Conservation (phyloP, 2,113 vertebrate genomes). For the Cercopithecus mona region DNA sequence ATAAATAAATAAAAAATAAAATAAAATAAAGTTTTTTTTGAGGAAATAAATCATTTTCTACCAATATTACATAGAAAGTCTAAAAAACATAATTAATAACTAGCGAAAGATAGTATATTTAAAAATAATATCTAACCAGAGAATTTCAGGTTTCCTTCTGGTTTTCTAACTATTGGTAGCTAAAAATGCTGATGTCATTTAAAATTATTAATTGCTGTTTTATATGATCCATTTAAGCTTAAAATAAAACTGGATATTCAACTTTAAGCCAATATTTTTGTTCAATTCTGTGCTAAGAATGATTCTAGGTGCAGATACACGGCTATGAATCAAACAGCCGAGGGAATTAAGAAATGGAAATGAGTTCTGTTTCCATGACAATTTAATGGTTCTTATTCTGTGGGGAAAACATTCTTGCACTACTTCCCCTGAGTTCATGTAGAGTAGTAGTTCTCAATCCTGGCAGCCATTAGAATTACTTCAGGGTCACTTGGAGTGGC, state of each 20-base stretch:
- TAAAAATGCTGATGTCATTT: conserved; percentile 49
- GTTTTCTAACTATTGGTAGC: background rate
- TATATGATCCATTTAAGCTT: conserved; percentile 15
- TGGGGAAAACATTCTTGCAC: conserved; percentile 91
- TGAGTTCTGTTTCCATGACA: background rate
- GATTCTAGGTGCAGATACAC: background rate
- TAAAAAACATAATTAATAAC: background rate
- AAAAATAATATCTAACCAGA: background rate
- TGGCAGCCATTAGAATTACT: background rate
- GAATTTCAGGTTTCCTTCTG: conserved; percentile 5
- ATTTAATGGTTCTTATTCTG: conserved; percentile 40
- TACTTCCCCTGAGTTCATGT: conserved; percentile 87
- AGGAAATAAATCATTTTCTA: conserved; percentile 4
- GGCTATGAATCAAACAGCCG: conserved; percentile 22
- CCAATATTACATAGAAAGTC: background rate
- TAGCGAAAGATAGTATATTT: background rate
- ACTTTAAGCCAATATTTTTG: background rate
- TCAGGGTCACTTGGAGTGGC: background rate
- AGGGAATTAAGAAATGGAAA: conserved; percentile 20
- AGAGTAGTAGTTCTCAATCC: conserved; percentile 82
- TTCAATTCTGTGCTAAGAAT: background rate
- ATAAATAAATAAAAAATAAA: too few relatives aligned
- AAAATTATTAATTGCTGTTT: conserved; percentile 15
- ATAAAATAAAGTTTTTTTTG: background rate
- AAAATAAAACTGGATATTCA: conserved; percentile 23